Conservation (phyloP, 2,113 vertebrate species). For the Tringa solitaria region DNA sequence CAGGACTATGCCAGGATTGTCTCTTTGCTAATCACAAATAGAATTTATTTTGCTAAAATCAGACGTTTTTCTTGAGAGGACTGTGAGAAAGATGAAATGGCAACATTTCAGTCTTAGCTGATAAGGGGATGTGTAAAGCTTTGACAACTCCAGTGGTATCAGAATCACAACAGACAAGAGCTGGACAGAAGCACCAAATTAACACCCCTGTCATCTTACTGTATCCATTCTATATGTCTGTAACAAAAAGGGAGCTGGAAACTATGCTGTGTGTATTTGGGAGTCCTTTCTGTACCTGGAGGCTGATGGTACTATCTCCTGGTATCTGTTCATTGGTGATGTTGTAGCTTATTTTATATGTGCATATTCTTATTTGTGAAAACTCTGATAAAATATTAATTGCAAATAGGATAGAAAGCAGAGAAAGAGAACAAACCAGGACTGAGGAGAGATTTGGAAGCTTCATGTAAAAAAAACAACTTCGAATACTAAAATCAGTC, state of each 20-base stretch:
- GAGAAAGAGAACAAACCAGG: not conserved
- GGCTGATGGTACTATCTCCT: not conserved
- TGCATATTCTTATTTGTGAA: not conserved
- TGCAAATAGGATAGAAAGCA: not conserved
- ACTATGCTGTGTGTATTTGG: not conserved
- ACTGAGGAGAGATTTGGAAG: not conserved
- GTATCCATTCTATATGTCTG: not conserved
- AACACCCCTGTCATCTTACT: not conserved
- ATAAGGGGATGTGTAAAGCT: not conserved
- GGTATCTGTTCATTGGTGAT: not conserved
- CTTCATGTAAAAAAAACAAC: not conserved
- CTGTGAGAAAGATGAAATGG: not conserved
- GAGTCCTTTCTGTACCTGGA: not conserved
- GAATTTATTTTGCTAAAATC: not conserved
- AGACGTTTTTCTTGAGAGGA: not conserved
- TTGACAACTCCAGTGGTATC: not conserved
- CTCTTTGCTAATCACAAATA: not conserved
- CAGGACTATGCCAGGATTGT: not conserved
- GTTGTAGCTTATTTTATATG: not conserved
- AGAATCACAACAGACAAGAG: not conserved
- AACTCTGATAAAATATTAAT: not conserved
- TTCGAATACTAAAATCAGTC: not conserved
- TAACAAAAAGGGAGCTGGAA: not conserved
- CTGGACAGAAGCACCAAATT: not conserved
- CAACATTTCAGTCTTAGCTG: not conserved